phyloP scores from a whole-genome alignment of 2,113 vertebrate species.

The Lepus timidus region DNA sequence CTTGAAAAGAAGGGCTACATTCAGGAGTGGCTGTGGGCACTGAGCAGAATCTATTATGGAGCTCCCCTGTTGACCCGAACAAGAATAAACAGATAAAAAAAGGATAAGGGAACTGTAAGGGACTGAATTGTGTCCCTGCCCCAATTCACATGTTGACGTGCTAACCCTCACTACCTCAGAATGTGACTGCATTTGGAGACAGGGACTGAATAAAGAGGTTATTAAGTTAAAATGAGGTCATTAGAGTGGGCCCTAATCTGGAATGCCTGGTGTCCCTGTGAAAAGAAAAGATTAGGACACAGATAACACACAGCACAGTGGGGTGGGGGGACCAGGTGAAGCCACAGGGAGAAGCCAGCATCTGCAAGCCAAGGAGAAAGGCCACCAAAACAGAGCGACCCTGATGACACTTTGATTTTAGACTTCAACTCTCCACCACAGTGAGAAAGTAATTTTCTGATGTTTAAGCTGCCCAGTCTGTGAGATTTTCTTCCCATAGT shows the following conservation, averaged over 20 bases:
- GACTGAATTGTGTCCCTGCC: not conserved
- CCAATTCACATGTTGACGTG: not conserved
- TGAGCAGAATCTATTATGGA: not conserved
- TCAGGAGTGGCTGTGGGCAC: not conserved
- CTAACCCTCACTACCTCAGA: not conserved
- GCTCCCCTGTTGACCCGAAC: not conserved
- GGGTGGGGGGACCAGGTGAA: not conserved
- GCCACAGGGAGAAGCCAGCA: not conserved
- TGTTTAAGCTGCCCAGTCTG: not conserved
- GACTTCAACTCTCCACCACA: not conserved
- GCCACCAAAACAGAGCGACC: not conserved
- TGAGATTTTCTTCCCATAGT: not conserved
- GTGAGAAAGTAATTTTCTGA: not conserved
- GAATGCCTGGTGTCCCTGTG: not conserved
- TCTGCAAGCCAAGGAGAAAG: not conserved
- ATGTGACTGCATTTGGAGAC: not conserved
- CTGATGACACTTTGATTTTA: not conserved
- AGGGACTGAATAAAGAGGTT: not conserved
- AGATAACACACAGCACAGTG: not conserved
- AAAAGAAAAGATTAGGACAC: not conserved
- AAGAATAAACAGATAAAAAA: constrained; percentile 45
- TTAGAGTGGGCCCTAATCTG: not conserved
- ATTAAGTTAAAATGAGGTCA: constrained; percentile 31
- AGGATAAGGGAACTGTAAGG: not conserved
- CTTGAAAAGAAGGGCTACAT: constrained; percentile 68